Percentiles rank a stretch among this genome's conserved stretches.
phyloP scores from a whole-genome alignment of 1,140 invertebrate genomes.

The Drosophila auraria region DNA sequence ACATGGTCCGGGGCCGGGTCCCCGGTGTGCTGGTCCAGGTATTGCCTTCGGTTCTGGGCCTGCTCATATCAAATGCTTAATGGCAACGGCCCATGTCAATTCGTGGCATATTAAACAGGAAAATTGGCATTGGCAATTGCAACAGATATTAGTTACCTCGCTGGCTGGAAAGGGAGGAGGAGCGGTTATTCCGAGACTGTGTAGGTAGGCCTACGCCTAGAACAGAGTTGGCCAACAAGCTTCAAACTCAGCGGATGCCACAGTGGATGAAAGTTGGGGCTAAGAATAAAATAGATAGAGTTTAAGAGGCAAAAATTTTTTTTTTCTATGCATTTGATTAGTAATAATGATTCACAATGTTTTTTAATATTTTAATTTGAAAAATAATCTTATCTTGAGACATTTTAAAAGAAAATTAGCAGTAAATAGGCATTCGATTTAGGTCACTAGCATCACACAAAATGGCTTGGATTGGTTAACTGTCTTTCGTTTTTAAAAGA shows the following conservation, averaged over 20 bases:
- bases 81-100: constrained; percentile 79
- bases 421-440: too few relatives aligned
- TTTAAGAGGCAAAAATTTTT: background rate
- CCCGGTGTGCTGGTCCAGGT: constrained; percentile 1
- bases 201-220: constrained; percentile 49
- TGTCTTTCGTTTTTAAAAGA: too few relatives aligned
- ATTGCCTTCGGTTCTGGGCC: constrained; percentile 24
- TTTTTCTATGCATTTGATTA: background rate
- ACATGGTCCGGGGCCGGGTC: constrained; percentile 19
- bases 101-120: constrained; percentile 82
- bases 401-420: too few relatives aligned
- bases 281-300: background rate
- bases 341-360: too few relatives aligned
- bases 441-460: too few relatives aligned
- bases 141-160: constrained; percentile 71
- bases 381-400: too few relatives aligned
- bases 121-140: constrained; percentile 81
- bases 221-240: constrained; percentile 15
- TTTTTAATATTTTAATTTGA: too few relatives aligned
- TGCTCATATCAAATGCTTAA: constrained; percentile 77
- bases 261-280: constrained; percentile 38
- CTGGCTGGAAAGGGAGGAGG: constrained; percentile 9
- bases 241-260: background rate
- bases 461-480: too few relatives aligned
- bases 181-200: constrained; percentile 20